Conservation (phyloP, 2,797 vertebrate genomes). For the Lagocephalus sceleratus region DNA sequence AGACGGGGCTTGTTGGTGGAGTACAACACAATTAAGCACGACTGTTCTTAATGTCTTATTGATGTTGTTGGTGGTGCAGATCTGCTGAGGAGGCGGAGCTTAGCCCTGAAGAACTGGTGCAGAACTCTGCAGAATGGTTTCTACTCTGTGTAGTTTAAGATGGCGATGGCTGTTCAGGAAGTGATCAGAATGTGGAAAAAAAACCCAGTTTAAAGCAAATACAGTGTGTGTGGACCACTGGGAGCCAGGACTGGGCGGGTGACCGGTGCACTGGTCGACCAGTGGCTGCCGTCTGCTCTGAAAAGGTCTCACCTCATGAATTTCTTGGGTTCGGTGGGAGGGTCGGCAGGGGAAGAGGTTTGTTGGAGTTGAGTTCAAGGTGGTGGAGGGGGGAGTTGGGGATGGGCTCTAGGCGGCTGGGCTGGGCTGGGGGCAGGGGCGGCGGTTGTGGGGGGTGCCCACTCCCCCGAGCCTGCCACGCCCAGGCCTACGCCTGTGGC, state of each 20-base stretch:
- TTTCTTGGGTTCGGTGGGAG: conserved; percentile 96
- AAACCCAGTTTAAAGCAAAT: background rate
- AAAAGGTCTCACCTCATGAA: conserved; percentile 94
- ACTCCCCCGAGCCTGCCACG: conserved; percentile 53
- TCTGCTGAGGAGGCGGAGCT: no score
- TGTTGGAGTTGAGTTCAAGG: conserved; percentile 97
- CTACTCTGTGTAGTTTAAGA: conserved; percentile 3
- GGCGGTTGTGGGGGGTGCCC: conserved; percentile 56
- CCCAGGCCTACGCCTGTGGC: conserved; percentile 77
- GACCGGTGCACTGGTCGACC: conserved; percentile 29
- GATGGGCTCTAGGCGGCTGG: conserved; percentile 92
- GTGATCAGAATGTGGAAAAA: conserved; percentile 1
- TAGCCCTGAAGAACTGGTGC: no score
- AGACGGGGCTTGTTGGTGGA: no score
- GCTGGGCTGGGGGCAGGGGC: conserved; percentile 71
- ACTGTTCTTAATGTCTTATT: no score
- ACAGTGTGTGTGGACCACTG: no score
- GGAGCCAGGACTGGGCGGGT: no score
- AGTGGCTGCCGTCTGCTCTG: conserved; percentile 44
- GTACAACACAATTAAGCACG: no score
- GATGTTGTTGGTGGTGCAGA: no score
- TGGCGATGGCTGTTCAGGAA: conserved; percentile 7
- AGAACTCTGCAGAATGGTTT: no score
- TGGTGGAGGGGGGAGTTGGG: conserved; percentile 97
- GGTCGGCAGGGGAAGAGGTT: conserved; percentile 93